phyloP scores from a whole-genome alignment of 2,797 vertebrate species.

The Sardinella longiceps region DNA sequence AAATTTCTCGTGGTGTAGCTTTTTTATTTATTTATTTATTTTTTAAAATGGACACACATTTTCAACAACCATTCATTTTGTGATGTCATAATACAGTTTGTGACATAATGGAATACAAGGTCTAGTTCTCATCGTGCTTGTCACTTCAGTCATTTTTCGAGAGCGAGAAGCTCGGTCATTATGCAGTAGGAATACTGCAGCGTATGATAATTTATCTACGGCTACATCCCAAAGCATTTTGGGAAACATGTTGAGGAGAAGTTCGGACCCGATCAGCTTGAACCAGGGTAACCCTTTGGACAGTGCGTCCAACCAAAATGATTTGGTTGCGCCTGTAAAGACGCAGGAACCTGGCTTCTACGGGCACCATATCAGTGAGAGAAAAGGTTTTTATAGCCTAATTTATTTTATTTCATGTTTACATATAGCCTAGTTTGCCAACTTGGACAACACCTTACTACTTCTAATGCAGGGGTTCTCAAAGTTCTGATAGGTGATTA shows the following conservation, averaged over 20 bases:
- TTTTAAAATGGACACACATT: too few species aligned
- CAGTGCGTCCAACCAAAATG: neutral
- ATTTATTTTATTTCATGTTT: too few species aligned
- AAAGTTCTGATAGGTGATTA: too few species aligned
- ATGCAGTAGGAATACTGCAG: neutral
- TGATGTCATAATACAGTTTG: neutral
- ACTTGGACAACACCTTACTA: too few species aligned
- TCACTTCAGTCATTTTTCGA: neutral
- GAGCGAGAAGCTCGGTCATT: neutral
- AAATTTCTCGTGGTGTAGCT: too few species aligned
- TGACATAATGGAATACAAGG: too few species aligned
- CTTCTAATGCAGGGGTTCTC: too few species aligned
- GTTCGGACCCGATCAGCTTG: neutral
- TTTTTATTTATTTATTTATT: too few species aligned
- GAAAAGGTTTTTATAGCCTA: neutral
- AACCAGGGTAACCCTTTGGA: neutral
- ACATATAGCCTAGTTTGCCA: too few species aligned
- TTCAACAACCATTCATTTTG: neutral
- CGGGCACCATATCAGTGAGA: neutral
- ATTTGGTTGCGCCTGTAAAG: neutral
- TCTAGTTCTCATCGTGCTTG: neutral
- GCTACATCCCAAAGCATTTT: neutral
- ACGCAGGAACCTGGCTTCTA: neutral
- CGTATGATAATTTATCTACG: neutral
- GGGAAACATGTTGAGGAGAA: neutral